These are phyloP conservation scores for Alloscopus bannaensis DNA, from an alignment of 2,888 invertebrate species.

Conservation along the genomic window DNA sequence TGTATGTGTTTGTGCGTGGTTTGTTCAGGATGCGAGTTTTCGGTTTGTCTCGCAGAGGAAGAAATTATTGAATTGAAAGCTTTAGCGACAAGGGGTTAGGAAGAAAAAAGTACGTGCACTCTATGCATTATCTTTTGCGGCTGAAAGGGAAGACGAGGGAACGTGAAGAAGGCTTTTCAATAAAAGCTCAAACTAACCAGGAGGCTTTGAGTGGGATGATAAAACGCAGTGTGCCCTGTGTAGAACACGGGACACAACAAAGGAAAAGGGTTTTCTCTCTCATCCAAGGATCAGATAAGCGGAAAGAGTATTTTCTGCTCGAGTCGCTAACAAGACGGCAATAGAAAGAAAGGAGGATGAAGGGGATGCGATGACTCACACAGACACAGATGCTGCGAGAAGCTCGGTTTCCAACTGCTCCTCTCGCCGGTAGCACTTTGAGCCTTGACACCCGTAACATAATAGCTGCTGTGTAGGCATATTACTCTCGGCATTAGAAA, in stretches of 20 bases:
- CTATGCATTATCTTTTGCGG: constrained; percentile 1
- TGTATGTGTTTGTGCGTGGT: not conserved
- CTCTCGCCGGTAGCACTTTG: constrained; percentile 12
- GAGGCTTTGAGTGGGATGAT: not conserved
- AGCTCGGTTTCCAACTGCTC: not conserved
- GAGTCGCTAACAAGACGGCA: constrained; percentile 42
- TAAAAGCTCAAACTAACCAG: constrained; percentile 4
- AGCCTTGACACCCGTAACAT: constrained; percentile 22
- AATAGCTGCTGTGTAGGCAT: constrained; percentile 14
- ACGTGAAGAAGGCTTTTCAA: constrained; percentile 13
- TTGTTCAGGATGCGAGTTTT: not conserved
- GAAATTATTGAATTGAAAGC: constrained; percentile 34
- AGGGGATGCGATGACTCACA: constrained; percentile 21
- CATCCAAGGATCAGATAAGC: constrained; percentile 51
- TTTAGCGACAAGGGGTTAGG: constrained; percentile 14
- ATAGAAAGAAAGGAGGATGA: too few species aligned
- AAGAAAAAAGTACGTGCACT: constrained; percentile 1
- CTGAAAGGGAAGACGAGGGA: not conserved
- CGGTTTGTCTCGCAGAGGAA: constrained; percentile 6
- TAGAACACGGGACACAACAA: constrained; percentile 1
- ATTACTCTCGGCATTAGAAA: not conserved
- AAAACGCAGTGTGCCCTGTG: not conserved
- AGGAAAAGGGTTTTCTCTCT: constrained; percentile 11
- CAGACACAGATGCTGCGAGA: constrained; percentile 23
- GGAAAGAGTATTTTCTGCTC: constrained; percentile 55